Base-by-base conservation (phyloP, 1,140 invertebrate genomes). In the Pogonomyrmex californicus region DNA sequence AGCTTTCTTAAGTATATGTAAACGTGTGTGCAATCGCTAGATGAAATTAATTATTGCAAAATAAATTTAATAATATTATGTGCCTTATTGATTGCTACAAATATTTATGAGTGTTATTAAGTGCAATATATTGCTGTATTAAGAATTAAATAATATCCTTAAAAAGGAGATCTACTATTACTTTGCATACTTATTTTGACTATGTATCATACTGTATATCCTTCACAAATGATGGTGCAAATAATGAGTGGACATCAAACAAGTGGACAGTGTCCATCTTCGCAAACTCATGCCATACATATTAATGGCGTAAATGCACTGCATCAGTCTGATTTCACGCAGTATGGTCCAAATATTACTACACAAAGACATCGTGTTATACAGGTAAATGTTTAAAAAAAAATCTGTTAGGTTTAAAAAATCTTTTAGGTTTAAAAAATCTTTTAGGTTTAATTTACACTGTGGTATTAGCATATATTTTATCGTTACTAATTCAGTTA, bases 141-240 rank as follows among this genome's bases (percentile, higher is more conserved):
- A 78, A 47, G 38, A 85, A 66, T 78, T 51, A 51, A 85, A 62
- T 4, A 60, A 60, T 30, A 14, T 12, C n/a, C 7, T 1, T 17
- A 38, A 77, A 82, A 17, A 38, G 63, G 10, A 83, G 23, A 56
- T 78, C 73, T 86, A 56, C n/a, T 71, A 87, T 23, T 58, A 75
- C 73, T 33, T 77, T 76, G 12, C 75, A 88, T 73, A 73, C 70
- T 76, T 65, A 58, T 68, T 51, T 93, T 92, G 89, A 93, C 88
- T 93, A 95, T 95, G 95, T 94, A 95, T 93, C 95, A 95, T 85
- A 87, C 94, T 90, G 92, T 93, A 85, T 92, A 91, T 85, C 93
- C 93, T 70, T 89, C 94, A 41, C 94, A 94, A 89, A 92, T 94
- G 89, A 93, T 95, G 93, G 93, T 95, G 79, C 94, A 95, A 85